Evolutionary conservation across 1,140 invertebrate species (phyloP).

Genomic region (Sinella curviseta): DNA sequence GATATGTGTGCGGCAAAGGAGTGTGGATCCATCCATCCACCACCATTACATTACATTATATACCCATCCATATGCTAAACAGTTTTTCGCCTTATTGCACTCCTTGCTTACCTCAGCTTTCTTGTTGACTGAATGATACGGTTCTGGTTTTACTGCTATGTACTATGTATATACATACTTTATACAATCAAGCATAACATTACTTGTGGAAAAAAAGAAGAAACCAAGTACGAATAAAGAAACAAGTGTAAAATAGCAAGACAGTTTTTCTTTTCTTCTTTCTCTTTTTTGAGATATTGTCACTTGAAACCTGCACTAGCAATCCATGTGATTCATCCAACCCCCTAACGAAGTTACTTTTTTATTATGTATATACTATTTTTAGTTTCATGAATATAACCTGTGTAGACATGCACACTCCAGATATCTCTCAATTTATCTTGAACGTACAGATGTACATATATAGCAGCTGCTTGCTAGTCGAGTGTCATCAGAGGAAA

Average conservation of each 20-base stretch:
- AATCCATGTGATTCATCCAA: neutral
- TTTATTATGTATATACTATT: too few species aligned
- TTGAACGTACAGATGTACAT: neutral
- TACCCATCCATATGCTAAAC: neutral
- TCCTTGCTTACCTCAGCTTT: too few species aligned
- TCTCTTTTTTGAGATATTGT: conserved; percentile 18
- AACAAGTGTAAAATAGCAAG: neutral
- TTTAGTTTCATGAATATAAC: too few species aligned
- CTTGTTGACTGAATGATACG: neutral
- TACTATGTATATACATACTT: neutral
- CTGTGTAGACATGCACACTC: neutral
- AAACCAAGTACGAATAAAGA: neutral
- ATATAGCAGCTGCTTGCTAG: too few species aligned
- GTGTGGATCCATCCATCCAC: too few species aligned
- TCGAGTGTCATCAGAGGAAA: neutral
- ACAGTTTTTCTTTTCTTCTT: conserved; percentile 9
- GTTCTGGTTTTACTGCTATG: neutral
- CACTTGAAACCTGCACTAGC: neutral
- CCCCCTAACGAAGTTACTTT: too few species aligned
- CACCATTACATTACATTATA: neutral
- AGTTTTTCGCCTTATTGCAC: neutral
- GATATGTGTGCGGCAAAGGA: too few species aligned
- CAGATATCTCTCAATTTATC: conserved; percentile 2
- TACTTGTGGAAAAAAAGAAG: neutral
- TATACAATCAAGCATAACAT: neutral